Evolutionary conservation across 2,888 invertebrate species (phyloP).

Genomic region (Ornithoptera alexandrae): DNA sequence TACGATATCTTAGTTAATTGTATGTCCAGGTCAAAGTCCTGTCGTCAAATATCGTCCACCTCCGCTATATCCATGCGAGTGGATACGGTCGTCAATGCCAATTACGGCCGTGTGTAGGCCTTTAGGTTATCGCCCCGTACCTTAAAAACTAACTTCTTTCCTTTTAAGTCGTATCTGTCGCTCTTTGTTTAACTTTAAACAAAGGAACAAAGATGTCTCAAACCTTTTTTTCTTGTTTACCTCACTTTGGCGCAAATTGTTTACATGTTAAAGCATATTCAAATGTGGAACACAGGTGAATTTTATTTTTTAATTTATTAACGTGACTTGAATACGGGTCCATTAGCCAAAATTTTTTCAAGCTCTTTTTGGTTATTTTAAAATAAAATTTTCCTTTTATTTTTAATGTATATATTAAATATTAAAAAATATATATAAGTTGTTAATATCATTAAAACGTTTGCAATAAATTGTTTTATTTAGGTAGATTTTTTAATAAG

Average conservation of each 20-base stretch:
- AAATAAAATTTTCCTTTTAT: too few relatives aligned
- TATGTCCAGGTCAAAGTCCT: conserved; percentile 22
- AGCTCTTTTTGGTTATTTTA: too few relatives aligned
- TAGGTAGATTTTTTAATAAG: too few relatives aligned
- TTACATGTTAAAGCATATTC: conserved; percentile 11
- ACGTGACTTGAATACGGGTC: too few relatives aligned
- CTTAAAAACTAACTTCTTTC: conserved; percentile 19
- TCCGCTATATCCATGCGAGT: conserved; percentile 8
- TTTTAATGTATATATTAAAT: too few relatives aligned
- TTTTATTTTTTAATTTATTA: too few relatives aligned
- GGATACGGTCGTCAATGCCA: background rate
- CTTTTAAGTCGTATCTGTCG: background rate
- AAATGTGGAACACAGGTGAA: too few relatives aligned
- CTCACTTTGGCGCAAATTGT: conserved; percentile 9
- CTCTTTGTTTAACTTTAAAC: conserved; percentile 9
- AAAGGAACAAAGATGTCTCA: conserved; percentile 17
- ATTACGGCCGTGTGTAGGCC: conserved; percentile 21
- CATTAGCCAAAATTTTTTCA: too few relatives aligned
- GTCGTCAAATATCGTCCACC: conserved; percentile 13
- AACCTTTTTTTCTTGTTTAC: conserved; percentile 3
- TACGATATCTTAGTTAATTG: conserved; percentile 3
- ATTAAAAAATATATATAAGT: too few relatives aligned
- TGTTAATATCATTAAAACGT: too few relatives aligned
- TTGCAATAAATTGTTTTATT: too few relatives aligned
- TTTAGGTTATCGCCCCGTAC: conserved; percentile 28